phyloP scores from a whole-genome alignment of 2,797 vertebrate genomes.

The Sparus aurata region DNA sequence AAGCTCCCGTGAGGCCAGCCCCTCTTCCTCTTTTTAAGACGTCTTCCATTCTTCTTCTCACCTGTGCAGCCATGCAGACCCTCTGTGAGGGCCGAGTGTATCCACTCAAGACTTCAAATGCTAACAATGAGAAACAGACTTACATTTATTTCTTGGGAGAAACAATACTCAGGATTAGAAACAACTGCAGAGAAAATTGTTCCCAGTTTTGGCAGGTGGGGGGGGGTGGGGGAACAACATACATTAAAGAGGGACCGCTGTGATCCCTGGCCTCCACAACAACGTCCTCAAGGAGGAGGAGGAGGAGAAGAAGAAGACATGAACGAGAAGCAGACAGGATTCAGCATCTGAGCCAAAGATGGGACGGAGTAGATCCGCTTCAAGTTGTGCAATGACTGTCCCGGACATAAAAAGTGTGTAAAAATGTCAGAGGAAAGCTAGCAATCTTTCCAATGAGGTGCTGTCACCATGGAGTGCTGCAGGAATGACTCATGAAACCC shows the following conservation, averaged over 20 bases:
- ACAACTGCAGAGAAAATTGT: conserved; percentile 77
- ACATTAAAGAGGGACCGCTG: conserved; percentile 36
- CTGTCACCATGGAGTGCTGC: too few relatives aligned
- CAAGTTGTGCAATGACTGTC: not conserved
- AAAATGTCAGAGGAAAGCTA: not conserved
- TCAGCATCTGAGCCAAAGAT: conserved; percentile 23
- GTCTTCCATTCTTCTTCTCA: conserved; percentile 2
- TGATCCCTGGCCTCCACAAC: conserved; percentile 53
- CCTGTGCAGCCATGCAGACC: conserved; percentile 32
- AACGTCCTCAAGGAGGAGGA: conserved; percentile 30
- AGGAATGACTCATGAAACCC: too few relatives aligned
- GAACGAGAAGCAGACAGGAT: conserved; percentile 30
- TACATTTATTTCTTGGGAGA: conserved; percentile 65
- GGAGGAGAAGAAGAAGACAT: conserved; percentile 19
- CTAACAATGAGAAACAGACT: conserved; percentile 70
- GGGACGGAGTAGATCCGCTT: not conserved
- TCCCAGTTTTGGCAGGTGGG: conserved; percentile 52
- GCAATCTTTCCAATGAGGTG: not conserved
- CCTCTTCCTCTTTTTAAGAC: conserved; percentile 5
- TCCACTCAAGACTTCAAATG: conserved; percentile 62
- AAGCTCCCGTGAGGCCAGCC: not conserved
- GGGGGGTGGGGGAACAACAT: conserved; percentile 5
- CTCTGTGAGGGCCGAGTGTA: conserved; percentile 33
- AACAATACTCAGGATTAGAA: conserved; percentile 73
- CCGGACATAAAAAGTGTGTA: not conserved